A percentile compares a stretch with the other conserved stretches of the same genome.
Evolutionary conservation across 2,797 vertebrate genomes (phyloP).

Genomic region (Argyrosomus regius): DNA sequence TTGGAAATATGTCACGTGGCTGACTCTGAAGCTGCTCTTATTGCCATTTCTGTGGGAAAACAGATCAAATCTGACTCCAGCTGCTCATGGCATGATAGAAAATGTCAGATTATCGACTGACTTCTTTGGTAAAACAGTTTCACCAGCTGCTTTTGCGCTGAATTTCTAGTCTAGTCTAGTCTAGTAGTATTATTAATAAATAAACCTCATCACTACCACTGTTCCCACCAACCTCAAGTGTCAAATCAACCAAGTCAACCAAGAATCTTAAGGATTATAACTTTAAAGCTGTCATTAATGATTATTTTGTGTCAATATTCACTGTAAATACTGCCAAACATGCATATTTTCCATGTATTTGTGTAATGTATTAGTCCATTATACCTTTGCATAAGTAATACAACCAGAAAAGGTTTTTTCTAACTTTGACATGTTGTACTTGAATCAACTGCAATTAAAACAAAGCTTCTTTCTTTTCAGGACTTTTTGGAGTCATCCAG

Average conservation of each 20-base stretch:
- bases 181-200: neutral
- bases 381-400: neutral
- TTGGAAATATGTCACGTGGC: no score
- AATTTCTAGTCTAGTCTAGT: neutral
- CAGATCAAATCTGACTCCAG: no score
- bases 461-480: slow-evolving; percentile 64
- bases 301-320: neutral
- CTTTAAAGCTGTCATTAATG: neutral
- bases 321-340: slow-evolving; percentile 7
- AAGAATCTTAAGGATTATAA: neutral
- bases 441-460: slow-evolving; percentile 11
- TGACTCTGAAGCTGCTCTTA: no score
- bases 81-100: no score
- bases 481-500: slow-evolving; percentile 74
- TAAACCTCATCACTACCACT: neutral
- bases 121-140: neutral
- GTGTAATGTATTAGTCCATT: no score
- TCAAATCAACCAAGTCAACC: neutral
- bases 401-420: neutral
- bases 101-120: no score
- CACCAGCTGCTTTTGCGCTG: neutral
- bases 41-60: no score
- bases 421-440: slow-evolving; percentile 1
- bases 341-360: neutral
- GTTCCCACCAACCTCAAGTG: neutral